Evolutionary conservation across 1,140 invertebrate species (phyloP), one percentile per base, ranked within the genome.

Genomic region (Eciton burchellii): DNA sequence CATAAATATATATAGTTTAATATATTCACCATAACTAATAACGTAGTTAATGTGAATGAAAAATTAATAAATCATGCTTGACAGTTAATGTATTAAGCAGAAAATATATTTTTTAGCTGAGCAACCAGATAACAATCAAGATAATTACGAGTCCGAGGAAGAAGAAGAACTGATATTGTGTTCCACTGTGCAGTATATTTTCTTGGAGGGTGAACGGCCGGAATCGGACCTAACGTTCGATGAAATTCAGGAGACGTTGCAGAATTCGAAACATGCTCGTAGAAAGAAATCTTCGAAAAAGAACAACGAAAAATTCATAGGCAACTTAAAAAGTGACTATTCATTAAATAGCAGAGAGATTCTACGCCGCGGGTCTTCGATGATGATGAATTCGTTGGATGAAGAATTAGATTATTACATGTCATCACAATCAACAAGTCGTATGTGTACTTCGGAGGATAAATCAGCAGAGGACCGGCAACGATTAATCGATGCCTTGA

Each of bases 211-310:
- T 6, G 91, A 94, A 26, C 85, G 91, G 21, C 92, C 93, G 0
- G 93, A 94, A 62, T 90, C 90, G 2, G 93, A 94, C 76, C 71
- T 94, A 21, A 94, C 93, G 0, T 93, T 93, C 24, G 93, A 92
- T 19, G 93, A 94, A 5, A 91, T 94, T 41, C 87, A 90, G 43
- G 63, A 84, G 9, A 92, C 91, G 0, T 82, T 94, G 19, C 73
- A 82, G 16, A 90, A 84, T 54, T 84, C 90, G n/a, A 89, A 89
- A 62, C 19, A 24, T 14, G 49, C 52, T 3, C 21, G 81, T 9
- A 24, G 49, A 19, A 87, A 52, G n/a, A 52, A 16, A 0, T 41
- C 35, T 35, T 35, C 60, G 2, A 68, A 76, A 14, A 72, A 29
- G 0, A 45, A 65, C 3, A 56, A 1, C 12, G 14, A 82, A 65